Evolutionary conservation across 1,140 invertebrate species (phyloP).

Genomic region (Drosophila athabasca): DNA sequence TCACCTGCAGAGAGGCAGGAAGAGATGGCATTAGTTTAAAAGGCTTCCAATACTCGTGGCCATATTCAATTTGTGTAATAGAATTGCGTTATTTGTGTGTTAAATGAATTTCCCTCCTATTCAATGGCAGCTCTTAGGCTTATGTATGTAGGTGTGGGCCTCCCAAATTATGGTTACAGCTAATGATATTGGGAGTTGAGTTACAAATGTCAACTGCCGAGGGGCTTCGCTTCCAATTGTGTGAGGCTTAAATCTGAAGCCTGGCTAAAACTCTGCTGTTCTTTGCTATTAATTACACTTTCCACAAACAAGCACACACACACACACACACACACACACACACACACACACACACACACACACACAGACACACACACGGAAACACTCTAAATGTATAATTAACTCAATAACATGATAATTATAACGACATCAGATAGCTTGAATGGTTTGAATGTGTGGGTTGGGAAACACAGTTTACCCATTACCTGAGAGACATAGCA

Average conservation of each 20-base stretch:
- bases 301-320: conserved; percentile 1
- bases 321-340: neutral
- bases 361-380: neutral
- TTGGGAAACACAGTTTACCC: conserved; percentile 57
- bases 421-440: conserved; percentile 53
- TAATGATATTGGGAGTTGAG: conserved; percentile 20
- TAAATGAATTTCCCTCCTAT: conserved; percentile 31
- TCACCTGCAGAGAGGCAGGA: conserved; percentile 33
- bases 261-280: conserved; percentile 22
- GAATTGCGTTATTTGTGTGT: conserved; percentile 58
- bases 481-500: conserved; percentile 35
- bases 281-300: conserved; percentile 21
- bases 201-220: conserved; percentile 10
- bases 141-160: conserved; percentile 12
- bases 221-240: neutral
- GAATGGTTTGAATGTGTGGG: conserved; percentile 24
- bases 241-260: conserved; percentile 11
- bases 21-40: conserved; percentile 40
- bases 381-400: conserved; percentile 32
- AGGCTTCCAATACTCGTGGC: conserved; percentile 53
- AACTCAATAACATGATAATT: conserved; percentile 65
- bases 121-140: conserved; percentile 8
- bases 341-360: conserved; percentile 4
- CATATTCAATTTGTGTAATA: conserved; percentile 77
- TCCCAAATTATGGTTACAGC: conserved; percentile 14